These are phyloP conservation scores for Synchiropus splendidus DNA, from an alignment of 2,113 vertebrate genomes.

Conservation along the genomic window DNA sequence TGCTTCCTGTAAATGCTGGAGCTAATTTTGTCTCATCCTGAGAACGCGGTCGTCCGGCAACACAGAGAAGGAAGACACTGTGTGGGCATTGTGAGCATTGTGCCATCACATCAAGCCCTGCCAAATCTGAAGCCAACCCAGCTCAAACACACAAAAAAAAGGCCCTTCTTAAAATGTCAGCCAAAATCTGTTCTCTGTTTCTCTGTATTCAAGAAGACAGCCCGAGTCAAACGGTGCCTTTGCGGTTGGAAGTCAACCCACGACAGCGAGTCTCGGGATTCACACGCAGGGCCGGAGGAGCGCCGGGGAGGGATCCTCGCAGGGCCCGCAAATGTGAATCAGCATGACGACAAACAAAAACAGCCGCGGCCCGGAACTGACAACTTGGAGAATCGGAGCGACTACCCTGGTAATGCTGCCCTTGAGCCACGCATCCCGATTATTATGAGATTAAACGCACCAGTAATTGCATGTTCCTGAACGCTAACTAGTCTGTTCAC, in stretches of 20 bases:
- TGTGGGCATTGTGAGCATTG: conserved; percentile 38
- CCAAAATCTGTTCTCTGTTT: conserved; percentile 11
- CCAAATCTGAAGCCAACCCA: conserved; percentile 41
- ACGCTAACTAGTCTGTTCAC: no score
- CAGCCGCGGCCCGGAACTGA: conserved; percentile 10
- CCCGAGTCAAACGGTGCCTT: conserved; percentile 24
- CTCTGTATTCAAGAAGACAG: conserved; percentile 21
- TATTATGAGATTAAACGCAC: no score
- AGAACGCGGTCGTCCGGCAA: conserved; percentile 27
- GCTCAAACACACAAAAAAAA: conserved; percentile 21
- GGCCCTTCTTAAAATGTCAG: conserved; percentile 29
- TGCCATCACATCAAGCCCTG: conserved; percentile 25
- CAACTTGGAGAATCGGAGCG: conserved; percentile 3
- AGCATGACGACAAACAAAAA: conserved; percentile 21
- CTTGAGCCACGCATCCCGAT: no score
- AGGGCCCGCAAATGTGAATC: conserved; percentile 28
- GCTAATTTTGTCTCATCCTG: conserved; percentile 48
- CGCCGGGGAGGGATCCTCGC: conserved; percentile 13
- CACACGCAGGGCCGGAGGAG: conserved; percentile 4
- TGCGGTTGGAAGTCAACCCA: conserved; percentile 14
- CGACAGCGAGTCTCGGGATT: conserved; percentile 22
- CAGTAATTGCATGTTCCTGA: no score
- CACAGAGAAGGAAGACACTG: conserved; percentile 36
- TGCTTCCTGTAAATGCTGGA: conserved; percentile 42
- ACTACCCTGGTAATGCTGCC: no score